Evolutionary conservation across 2,888 invertebrate species (phyloP), one percentile per base, ranked within the genome.

Genomic region (Autographa pulchrina): DNA sequence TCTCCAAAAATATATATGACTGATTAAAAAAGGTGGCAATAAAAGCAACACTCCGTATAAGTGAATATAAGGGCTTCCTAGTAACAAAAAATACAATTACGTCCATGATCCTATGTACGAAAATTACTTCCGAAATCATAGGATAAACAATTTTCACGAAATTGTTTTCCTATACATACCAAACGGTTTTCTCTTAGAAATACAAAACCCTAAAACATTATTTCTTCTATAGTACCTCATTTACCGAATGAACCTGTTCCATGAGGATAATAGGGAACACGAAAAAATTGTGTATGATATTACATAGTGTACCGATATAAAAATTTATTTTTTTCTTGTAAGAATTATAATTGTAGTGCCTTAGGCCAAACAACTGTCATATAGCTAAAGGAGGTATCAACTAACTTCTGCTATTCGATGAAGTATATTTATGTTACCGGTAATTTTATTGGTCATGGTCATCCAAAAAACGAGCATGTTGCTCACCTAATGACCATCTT

Each of bases 191-290:
- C 48, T 67, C 2, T 25, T 56, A 41, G 7, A 56, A 11, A 13
- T 54, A 67, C 52, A 13, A 72, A 71, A 58, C 38, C 63, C 43
- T 9, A 63, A 18, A 38, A 63, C 32, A 76, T 76, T 72, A 76
- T 75, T 68, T 63, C 16, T 32, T 11, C 32, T 20, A 9, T 61
- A 78, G 80, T 72, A 72, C 68, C 77, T 61, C 80, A 72, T 80
- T 61, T 71, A 78, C 9, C 65, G 43, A 80, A 77, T 80, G 65
- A 56, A 70, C 67, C 48, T 71, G 11, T 2, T 4, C 68, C 20
- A 63, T 62, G 65, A 60, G 52, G 52, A 68, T 65, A 71, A 75
- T 64, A 68, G 18, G 31, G 7, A 56, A 38, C 31, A 60, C 13
- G 78, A 38, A 68, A 65, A 72, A 70, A 75, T 75, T 20, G 48